Evolutionary conservation across 2,113 vertebrate species (phyloP), one percentile per base, ranked within the genome.

Genomic region (Semicossyphus pulcher): DNA sequence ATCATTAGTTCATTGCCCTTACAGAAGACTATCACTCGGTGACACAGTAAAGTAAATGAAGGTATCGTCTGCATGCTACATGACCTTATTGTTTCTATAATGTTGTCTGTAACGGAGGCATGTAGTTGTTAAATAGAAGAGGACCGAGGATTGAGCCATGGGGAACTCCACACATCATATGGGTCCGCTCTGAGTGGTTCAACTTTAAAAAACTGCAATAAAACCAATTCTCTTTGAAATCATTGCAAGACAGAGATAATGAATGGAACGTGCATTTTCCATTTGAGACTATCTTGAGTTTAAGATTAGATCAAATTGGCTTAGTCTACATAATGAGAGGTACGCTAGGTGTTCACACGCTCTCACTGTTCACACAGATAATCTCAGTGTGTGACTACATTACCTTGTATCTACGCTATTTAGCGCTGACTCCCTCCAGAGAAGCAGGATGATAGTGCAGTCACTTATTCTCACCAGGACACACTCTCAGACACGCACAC

Each of bases 291-390:
- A 51, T 10, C 34, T 68, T n/a, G 20, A 52, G 14, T 32, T 57
- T 0, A 8, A 72, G 70, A 63, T 49, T 25, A 58, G 20, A 25
- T 34, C 31, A 76, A 62, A 56, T 21, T 59, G 23, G 62, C 59
- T 63, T 42, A 14, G 64, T 70, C 48, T 31, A 18, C 47, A 51
- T 68, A 58, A 83, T 66, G 58, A 69, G 45, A 59, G 36, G 47
- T 37, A 56, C 31, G 14, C 70, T 28, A 69, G 66, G 28, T 58
- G 41, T 47, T 72, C 53, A 31, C 72, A 77, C 23, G 7, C 44
- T 70, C 36, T 12, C 52, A 8, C 29, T 20, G 10, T 34, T 25
- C 61, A 53, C 10, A 15, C 56, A 23, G 42, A 29, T 65, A 52
- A 29, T 67, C 68, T 76, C 62, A 36, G 32, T 49, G 65, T 71